Percentiles rank a stretch among this genome's conserved stretches.
Evolutionary conservation across 2,888 invertebrate species (phyloP).

Genomic region (Brenthis ino): DNA sequence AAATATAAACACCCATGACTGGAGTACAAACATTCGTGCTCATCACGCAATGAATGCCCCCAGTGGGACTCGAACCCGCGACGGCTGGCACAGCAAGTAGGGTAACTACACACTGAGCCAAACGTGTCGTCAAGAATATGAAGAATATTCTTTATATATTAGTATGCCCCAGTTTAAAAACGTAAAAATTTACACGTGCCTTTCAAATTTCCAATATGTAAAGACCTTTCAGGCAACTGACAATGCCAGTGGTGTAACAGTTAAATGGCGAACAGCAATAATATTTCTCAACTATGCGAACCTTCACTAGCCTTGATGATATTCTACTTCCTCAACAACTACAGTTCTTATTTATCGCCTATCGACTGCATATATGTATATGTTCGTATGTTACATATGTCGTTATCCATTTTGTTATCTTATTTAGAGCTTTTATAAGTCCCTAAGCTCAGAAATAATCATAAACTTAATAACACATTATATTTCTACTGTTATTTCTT

Average conservation of each 20-base stretch:
- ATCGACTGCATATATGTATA: constrained; percentile 16
- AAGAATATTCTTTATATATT: too few species aligned
- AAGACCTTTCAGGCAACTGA: constrained; percentile 22
- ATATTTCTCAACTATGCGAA: constrained; percentile 67
- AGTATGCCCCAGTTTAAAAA: too few species aligned
- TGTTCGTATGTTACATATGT: neutral
- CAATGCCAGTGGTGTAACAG: constrained; percentile 27
- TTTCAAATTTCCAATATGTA: neutral
- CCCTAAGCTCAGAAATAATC: too few species aligned
- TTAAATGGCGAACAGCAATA: constrained; percentile 50
- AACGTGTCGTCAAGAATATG: too few species aligned
- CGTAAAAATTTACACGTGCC: too few species aligned
- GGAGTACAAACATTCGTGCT: too few species aligned
- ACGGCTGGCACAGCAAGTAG: too few species aligned
- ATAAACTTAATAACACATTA: too few species aligned
- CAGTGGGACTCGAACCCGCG: too few species aligned
- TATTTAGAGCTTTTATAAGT: neutral
- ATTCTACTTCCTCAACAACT: constrained; percentile 68
- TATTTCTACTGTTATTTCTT: too few species aligned
- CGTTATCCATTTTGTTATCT: neutral
- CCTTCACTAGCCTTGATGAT: constrained; percentile 70
- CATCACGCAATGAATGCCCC: too few species aligned
- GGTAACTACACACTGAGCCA: neutral
- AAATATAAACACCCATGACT: too few species aligned
- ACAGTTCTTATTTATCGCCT: constrained; percentile 47